phyloP scores from a whole-genome alignment of 1,140 invertebrate genomes.

The Drosophila arawakana region DNA sequence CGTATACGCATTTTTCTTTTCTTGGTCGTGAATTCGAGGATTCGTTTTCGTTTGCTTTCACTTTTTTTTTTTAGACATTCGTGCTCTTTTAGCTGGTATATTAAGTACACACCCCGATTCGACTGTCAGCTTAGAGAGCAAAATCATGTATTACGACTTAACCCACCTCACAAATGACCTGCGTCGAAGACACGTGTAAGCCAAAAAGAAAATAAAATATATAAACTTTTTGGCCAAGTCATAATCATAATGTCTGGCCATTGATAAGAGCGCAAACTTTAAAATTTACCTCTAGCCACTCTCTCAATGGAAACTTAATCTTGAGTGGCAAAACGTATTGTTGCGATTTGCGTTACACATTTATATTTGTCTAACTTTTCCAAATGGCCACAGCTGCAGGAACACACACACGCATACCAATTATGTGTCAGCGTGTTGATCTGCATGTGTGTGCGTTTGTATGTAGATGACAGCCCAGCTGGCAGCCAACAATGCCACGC shows the following conservation, averaged over 20 bases:
- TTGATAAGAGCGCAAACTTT: conserved; percentile 42
- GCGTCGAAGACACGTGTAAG: conserved; percentile 36
- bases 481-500: conserved; percentile 37
- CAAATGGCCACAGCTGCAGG: conserved; percentile 34
- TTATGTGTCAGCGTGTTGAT: conserved; percentile 6
- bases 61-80: conserved; percentile 3
- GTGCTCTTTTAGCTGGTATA: conserved; percentile 16
- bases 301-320: conserved; percentile 53
- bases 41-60: background rate
- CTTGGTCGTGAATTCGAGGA: background rate
- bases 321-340: conserved; percentile 71
- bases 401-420: conserved; percentile 22
- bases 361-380: conserved; percentile 76
- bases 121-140: conserved; percentile 41
- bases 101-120: conserved; percentile 17
- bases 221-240: conserved; percentile 26
- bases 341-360: conserved; percentile 59
- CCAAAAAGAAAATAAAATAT: conserved; percentile 5
- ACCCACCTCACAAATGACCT: conserved; percentile 4
- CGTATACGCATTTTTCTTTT: conserved; percentile 37
- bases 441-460: background rate
- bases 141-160: conserved; percentile 12
- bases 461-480: conserved; percentile 7
- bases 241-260: conserved; percentile 47
- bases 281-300: conserved; percentile 23